Evolutionary conservation across 2,888 invertebrate genomes (phyloP).

Genomic region (Disparrhopalites patrizii): DNA sequence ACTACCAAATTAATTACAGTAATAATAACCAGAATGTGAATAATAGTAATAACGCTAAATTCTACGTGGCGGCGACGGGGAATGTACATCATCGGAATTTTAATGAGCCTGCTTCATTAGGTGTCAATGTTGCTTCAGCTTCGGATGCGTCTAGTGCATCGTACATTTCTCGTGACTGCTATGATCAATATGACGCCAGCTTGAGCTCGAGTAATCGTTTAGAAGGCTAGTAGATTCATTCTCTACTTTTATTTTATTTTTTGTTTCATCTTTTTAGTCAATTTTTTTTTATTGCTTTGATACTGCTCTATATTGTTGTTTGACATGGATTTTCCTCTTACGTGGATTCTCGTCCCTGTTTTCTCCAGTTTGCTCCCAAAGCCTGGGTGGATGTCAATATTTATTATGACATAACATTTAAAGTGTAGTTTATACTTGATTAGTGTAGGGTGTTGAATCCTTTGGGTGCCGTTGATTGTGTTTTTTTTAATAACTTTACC

Average conservation of each 20-base stretch:
- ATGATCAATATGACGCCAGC: conserved; percentile 27
- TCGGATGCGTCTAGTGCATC: conserved; percentile 2
- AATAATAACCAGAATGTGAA: conserved; percentile 20
- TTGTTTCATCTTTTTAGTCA: background rate
- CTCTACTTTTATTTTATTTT: background rate
- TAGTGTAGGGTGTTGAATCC: too few species aligned
- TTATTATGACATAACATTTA: too few species aligned
- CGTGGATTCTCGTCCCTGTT: background rate
- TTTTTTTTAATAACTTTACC: too few species aligned
- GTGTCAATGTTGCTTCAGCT: background rate
- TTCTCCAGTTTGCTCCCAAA: background rate
- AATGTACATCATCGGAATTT: conserved; percentile 26
- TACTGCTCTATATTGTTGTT: background rate
- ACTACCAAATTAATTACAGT: conserved; percentile 3
- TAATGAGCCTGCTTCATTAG: background rate
- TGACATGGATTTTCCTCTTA: background rate
- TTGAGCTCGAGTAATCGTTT: conserved; percentile 44
- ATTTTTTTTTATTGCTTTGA: background rate
- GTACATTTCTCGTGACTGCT: conserved; percentile 18
- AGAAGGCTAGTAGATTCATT: conserved; percentile 43
- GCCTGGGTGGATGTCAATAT: too few species aligned
- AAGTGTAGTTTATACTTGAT: too few species aligned
- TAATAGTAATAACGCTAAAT: background rate
- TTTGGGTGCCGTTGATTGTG: too few species aligned
- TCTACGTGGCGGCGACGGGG: conserved; percentile 25